Conservation (phyloP, 2,888 invertebrate genomes). For the Cephus spinipes region DNA sequence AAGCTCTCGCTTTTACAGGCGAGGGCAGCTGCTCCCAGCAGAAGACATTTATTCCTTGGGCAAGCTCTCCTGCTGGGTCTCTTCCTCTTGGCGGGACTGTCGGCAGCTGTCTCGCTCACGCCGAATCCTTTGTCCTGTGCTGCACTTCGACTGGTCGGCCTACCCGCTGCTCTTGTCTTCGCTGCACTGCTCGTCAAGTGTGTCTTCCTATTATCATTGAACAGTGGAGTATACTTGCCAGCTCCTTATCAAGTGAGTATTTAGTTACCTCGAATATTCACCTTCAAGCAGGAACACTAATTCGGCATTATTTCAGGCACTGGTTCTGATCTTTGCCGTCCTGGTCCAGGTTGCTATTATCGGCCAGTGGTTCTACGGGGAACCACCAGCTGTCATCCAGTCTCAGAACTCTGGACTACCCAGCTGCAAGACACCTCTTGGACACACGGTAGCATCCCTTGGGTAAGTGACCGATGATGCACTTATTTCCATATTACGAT, state of each 20-base stretch:
- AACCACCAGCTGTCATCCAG: conserved; percentile 73
- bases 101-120: conserved; percentile 81
- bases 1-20: conserved; percentile 64
- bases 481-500: conserved; percentile 33
- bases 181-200: conserved; percentile 93
- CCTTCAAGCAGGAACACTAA: not conserved
- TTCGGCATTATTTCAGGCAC: conserved; percentile 59
- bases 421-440: conserved; percentile 60
- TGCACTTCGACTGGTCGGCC: conserved; percentile 83
- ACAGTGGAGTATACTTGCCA: conserved; percentile 91
- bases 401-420: conserved; percentile 39
- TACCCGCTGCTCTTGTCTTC: conserved; percentile 87
- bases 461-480: conserved; percentile 45
- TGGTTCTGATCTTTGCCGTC: conserved; percentile 90
- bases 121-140: conserved; percentile 86
- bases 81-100: conserved; percentile 84
- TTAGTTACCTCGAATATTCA: not conserved
- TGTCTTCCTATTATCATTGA: conserved; percentile 91
- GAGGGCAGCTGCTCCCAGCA: conserved; percentile 84
- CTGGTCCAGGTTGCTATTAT: conserved; percentile 90
- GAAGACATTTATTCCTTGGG: conserved; percentile 87
- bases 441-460: conserved; percentile 60
- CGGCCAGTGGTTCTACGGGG: conserved; percentile 85
- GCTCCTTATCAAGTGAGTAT: conserved; percentile 85
- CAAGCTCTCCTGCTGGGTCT: conserved; percentile 88